Evolutionary conservation across 2,797 vertebrate genomes (phyloP).

Genomic region (Acanthopagrus latus): DNA sequence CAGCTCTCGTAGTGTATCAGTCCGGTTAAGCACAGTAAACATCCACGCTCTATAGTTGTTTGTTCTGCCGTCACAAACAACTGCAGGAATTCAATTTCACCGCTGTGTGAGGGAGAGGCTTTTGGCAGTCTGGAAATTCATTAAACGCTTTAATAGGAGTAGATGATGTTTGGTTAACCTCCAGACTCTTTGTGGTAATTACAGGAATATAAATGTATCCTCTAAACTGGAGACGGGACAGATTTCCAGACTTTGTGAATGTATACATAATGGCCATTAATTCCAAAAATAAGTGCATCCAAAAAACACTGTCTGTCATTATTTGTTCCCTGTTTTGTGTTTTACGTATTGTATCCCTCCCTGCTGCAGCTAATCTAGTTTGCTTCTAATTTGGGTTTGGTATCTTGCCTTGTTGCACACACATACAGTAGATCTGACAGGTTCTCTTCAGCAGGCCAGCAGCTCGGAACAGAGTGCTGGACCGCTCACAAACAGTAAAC

Average conservation of each 20-base stretch:
- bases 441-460: slow-evolving; percentile 31
- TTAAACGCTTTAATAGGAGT: slow-evolving; percentile 39
- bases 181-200: slow-evolving; percentile 23
- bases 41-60: slow-evolving; percentile 38
- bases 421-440: slow-evolving; percentile 24
- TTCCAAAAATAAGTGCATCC: background rate
- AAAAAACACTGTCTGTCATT: background rate
- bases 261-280: background rate
- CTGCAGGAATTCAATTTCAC: slow-evolving; percentile 62
- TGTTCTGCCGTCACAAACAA: slow-evolving; percentile 21
- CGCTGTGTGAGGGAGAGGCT: slow-evolving; percentile 36
- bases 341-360: slow-evolving; percentile 7
- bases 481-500: slow-evolving; percentile 8
- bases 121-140: slow-evolving; percentile 48
- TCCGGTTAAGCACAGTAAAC: slow-evolving; percentile 23
- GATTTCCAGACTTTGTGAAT: background rate
- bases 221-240: slow-evolving; percentile 1
- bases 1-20: background rate
- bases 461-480: slow-evolving; percentile 9
- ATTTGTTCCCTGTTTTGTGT: background rate
- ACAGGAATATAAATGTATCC: slow-evolving; percentile 7
- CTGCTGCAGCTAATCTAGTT: slow-evolving; percentile 41
- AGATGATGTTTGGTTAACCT: slow-evolving; percentile 52
- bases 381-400: slow-evolving; percentile 66
- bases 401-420: slow-evolving; percentile 59